These are phyloP conservation scores for Metalampra italica DNA, from an alignment of 2,888 invertebrate species.

Conservation along the genomic window DNA sequence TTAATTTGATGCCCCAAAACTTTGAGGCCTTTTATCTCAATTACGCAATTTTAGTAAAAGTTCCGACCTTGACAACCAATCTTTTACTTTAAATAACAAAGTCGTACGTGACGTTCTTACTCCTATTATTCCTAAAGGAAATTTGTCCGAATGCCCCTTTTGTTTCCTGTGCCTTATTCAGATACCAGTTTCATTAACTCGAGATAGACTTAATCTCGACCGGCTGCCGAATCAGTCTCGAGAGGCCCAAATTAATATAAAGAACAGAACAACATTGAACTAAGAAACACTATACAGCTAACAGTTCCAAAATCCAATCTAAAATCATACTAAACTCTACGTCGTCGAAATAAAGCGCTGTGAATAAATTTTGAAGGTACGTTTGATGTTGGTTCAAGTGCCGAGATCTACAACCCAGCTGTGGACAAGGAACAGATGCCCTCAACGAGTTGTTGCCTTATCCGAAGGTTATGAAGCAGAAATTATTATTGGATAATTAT, in stretches of 20 bases:
- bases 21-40: conserved; percentile 3
- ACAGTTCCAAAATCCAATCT: not conserved
- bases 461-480: conserved; percentile 46
- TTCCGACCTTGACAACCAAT: not conserved
- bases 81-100: not conserved
- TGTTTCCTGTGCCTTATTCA: conserved; percentile 28
- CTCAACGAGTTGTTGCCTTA: conserved; percentile 50
- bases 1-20: conserved; percentile 8
- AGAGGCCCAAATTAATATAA: conserved; percentile 72
- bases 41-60: not conserved
- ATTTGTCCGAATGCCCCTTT: conserved; percentile 1
- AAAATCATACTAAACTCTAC: conserved; percentile 27
- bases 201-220: conserved; percentile 63
- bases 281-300: conserved; percentile 12
- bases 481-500: conserved; percentile 64
- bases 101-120: not conserved
- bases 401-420: conserved; percentile 39
- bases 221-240: conserved; percentile 50
- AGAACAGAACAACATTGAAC: conserved; percentile 58
- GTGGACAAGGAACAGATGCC: conserved; percentile 69
- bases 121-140: not conserved
- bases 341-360: conserved; percentile 14
- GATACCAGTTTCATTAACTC: conserved; percentile 56
- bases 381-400: conserved; percentile 24
- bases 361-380: conserved; percentile 3